Conservation (phyloP, 2,113 vertebrate species). For the Sebastes fasciatus region DNA sequence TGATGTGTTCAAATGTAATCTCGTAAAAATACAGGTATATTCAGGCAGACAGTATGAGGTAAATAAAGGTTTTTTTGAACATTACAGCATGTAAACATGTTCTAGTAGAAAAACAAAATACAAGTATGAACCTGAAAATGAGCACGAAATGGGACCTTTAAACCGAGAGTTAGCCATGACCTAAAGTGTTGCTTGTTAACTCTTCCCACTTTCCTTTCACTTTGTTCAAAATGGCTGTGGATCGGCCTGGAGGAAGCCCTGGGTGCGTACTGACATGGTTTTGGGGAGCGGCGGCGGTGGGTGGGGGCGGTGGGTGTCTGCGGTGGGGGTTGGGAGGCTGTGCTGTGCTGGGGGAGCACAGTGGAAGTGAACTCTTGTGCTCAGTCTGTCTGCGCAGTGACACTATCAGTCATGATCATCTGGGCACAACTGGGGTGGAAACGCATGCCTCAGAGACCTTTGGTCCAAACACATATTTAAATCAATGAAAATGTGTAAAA, state of each 20-base stretch:
- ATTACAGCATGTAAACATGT: too few species aligned
- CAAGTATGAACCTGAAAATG: too few species aligned
- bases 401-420: slow-evolving; percentile 44
- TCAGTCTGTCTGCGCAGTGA: slow-evolving; percentile 41
- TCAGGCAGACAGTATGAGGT: too few species aligned
- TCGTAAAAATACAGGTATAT: too few species aligned
- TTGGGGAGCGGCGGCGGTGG: slow-evolving; percentile 17
- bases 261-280: slow-evolving; percentile 17
- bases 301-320: slow-evolving; percentile 49
- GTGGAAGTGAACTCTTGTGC: slow-evolving; percentile 34
- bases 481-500: neutral
- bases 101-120: too few species aligned
- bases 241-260: slow-evolving; percentile 14
- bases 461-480: slow-evolving; percentile 1
- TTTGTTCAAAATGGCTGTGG: neutral
- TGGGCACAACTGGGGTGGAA: slow-evolving; percentile 39
- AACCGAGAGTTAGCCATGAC: slow-evolving; percentile 11
- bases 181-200: neutral
- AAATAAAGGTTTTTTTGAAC: too few species aligned
- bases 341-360: neutral
- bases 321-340: slow-evolving; percentile 47
- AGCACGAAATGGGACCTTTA: too few species aligned
- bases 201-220: neutral
- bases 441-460: slow-evolving; percentile 5
- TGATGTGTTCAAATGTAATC: too few species aligned